Evolutionary conservation across 2,113 vertebrate genomes (phyloP), one percentile per base, ranked within the genome.

Genomic region (Hemibagrus wyckioides): DNA sequence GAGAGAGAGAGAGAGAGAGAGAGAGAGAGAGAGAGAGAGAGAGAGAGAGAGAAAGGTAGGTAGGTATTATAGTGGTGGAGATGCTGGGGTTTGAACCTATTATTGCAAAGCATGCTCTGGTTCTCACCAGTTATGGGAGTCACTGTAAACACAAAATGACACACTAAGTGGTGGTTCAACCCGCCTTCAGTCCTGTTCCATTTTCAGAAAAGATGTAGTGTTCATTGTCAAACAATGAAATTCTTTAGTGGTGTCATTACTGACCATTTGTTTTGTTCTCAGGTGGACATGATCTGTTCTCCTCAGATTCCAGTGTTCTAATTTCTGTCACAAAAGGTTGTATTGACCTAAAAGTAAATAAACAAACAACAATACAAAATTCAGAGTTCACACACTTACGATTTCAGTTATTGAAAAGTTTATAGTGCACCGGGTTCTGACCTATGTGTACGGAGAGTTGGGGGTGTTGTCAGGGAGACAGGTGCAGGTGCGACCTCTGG

Each of bases 391-490:
- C 30, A n/a, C 15, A 82, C 33, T 19, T 15, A 39, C 33, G 59
- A 23, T 59, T 59, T 23, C 25, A 71, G 1, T 9, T 33, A 56
- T 10, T 84, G 14, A 39, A 56, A 69, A 1, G 30, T 28, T 71
- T 33, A 25, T 36, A 19, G 50, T 71, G 6, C 2, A 41, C n/a
- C 30, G 17, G 10, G 3, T 4, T 56, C 93, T 88, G 2, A 96
- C 95, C 95, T 95, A 85, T 93, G 95, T 13, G 94, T 94, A 91
- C 92, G 93, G 86, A 95, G 92, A 73, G 91, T 59, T 2, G 94
- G 93, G 1, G 93, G 90, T 33, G 94, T 75, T 30, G 89, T 87
- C 76, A 89, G 90, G 65, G 90, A 87, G 48, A 92, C 82, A 2
- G 87, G 92, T 3, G 92, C 84, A 0, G 77, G 92, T 2, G 88